Evolutionary conservation across 2,113 vertebrate species (phyloP).

Genomic region (Zosterops borbonicus): DNA sequence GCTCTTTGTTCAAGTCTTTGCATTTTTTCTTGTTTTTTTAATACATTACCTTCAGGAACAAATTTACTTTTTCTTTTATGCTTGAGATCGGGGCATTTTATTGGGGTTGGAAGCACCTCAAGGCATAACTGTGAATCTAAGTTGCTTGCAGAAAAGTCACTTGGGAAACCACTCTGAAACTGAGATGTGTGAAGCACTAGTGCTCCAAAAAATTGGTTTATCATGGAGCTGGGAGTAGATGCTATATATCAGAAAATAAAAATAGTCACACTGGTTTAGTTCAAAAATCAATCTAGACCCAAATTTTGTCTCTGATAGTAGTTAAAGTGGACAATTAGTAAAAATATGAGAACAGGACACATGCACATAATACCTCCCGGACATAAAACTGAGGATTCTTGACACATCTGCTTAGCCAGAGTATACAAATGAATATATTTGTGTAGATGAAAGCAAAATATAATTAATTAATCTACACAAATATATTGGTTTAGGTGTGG

Average conservation of each 20-base stretch:
- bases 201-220: background rate
- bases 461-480: background rate
- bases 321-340: background rate
- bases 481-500: background rate
- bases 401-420: background rate
- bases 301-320: background rate
- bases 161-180: background rate
- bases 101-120: background rate
- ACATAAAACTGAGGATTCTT: background rate
- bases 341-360: background rate
- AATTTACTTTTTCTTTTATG: background rate
- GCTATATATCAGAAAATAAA: background rate
- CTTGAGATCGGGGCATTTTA: background rate
- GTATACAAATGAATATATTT: fast-evolving
- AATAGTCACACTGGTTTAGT: background rate
- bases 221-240: background rate
- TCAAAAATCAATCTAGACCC: background rate
- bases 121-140: background rate
- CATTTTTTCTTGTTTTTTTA: background rate
- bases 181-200: background rate
- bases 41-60: background rate
- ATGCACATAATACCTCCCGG: background rate
- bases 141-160: background rate
- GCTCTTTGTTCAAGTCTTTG: background rate
- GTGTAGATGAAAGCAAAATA: background rate